These are phyloP conservation scores for Liopterus haemorrhoidalis DNA, from an alignment of 2,888 invertebrate species.

Conservation along the genomic window DNA sequence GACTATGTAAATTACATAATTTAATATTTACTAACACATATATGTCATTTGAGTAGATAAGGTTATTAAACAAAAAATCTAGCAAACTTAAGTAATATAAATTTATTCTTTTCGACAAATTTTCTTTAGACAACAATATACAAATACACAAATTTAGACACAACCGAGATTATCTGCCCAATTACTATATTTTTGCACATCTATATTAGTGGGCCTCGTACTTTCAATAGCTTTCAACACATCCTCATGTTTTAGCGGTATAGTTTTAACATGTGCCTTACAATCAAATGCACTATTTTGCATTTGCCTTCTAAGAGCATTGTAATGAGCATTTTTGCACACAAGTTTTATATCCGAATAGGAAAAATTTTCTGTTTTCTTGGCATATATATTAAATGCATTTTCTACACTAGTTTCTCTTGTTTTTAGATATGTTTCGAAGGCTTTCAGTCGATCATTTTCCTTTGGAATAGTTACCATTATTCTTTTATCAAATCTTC, in stretches of 20 bases:
- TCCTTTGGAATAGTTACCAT: constrained; percentile 69
- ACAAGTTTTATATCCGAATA: constrained; percentile 82
- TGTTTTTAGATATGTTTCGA: constrained; percentile 56
- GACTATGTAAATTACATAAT: too few relatives aligned
- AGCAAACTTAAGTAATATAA: too few relatives aligned
- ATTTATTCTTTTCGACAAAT: too few relatives aligned
- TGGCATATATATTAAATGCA: constrained; percentile 49
- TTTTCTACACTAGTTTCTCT: constrained; percentile 44
- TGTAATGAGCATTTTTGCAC: constrained; percentile 87
- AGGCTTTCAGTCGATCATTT: constrained; percentile 61
- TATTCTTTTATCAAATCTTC: constrained; percentile 83
- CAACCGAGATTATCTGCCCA: constrained; percentile 63
- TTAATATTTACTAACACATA: too few relatives aligned
- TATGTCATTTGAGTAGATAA: too few relatives aligned
- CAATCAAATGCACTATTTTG: constrained; percentile 31
- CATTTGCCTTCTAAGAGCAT: constrained; percentile 63
- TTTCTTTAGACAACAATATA: too few relatives aligned
- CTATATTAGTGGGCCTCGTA: constrained; percentile 54
- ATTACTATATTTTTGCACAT: constrained; percentile 53
- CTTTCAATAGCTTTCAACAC: constrained; percentile 51
- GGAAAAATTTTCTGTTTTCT: constrained; percentile 68
- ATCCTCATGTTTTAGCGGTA: constrained; percentile 41
- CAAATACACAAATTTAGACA: constrained; percentile 37
- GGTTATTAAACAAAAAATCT: too few relatives aligned
- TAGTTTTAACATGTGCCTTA: constrained; percentile 28